Conservation (phyloP, 2,888 invertebrate genomes). For the Hyposoter dolosus region DNA sequence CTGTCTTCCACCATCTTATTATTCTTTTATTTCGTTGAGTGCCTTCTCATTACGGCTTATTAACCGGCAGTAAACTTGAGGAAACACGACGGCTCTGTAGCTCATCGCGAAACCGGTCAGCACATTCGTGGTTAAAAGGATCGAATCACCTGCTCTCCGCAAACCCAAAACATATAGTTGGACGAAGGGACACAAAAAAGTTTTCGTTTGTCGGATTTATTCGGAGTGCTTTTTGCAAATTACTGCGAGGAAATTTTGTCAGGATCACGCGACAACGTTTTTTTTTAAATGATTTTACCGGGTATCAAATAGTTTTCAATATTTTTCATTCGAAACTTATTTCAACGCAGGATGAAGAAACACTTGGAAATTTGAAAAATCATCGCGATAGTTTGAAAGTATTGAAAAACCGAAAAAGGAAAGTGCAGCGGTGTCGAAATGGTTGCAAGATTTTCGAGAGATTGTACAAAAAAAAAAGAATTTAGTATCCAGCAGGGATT, state of each 20-base stretch:
- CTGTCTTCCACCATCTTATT: conserved; percentile 18
- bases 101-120: conserved; percentile 77
- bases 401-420: not conserved
- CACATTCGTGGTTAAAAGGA: conserved; percentile 70
- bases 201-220: conserved; percentile 33
- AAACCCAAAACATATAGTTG: conserved; percentile 17
- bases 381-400: not conserved
- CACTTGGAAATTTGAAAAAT: not conserved
- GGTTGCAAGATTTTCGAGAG: not conserved
- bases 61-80: conserved; percentile 78
- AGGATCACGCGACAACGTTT: not conserved
- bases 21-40: conserved; percentile 56
- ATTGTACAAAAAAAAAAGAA: not conserved
- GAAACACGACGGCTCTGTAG: conserved; percentile 65
- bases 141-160: conserved; percentile 76
- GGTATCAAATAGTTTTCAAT: not conserved
- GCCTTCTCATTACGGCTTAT: conserved; percentile 79
- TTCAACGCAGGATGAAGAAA: not conserved
- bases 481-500: not conserved
- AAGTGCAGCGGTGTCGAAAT: not conserved
- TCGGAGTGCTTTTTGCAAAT: not conserved
- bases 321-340: not conserved
- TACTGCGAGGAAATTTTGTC: not conserved
- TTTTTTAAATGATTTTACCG: not conserved
- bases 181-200: conserved; percentile 10